phyloP scores from a whole-genome alignment of 92 coral and sea anemone genomes.

The Siderastrea radians region DNA sequence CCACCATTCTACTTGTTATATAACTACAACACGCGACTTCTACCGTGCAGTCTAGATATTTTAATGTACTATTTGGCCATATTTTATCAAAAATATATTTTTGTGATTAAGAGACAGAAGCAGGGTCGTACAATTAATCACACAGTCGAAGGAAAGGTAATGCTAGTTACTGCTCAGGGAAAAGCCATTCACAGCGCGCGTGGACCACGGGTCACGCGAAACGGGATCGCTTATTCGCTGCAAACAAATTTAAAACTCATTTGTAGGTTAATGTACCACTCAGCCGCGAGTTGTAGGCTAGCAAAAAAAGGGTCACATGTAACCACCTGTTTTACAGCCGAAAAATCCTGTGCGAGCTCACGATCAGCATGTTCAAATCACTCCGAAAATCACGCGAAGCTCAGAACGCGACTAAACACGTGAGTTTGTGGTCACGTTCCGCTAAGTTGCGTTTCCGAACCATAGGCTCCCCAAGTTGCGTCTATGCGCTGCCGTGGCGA shows the following conservation, averaged over 20 bases:
- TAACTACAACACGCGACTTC: conserved; percentile 17
- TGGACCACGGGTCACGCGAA: neutral
- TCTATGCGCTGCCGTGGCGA: too few relatives aligned
- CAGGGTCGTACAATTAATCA: too few relatives aligned
- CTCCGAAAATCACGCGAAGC: neutral
- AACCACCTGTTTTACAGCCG: neutral
- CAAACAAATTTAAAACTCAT: neutral
- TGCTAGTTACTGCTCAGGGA: neutral
- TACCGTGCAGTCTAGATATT: conserved; percentile 1
- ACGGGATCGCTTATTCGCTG: neutral
- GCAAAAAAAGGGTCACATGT: neutral
- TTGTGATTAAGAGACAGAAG: neutral
- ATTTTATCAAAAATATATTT: neutral
- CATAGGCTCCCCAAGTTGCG: too few relatives aligned
- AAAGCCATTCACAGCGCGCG: neutral
- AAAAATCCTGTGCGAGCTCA: neutral
- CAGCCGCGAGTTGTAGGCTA: neutral
- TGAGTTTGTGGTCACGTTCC: neutral
- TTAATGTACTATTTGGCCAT: neutral
- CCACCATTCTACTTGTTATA: neutral
- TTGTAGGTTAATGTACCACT: too few relatives aligned
- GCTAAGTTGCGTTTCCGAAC: too few relatives aligned
- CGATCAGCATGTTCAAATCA: neutral
- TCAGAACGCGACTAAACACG: neutral
- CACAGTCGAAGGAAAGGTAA: neutral